A percentile compares a stretch with the other conserved stretches of the same genome.
These are phyloP conservation scores for Aethina tumida DNA, from an alignment of 1,140 invertebrate species.

Conservation along the genomic window DNA sequence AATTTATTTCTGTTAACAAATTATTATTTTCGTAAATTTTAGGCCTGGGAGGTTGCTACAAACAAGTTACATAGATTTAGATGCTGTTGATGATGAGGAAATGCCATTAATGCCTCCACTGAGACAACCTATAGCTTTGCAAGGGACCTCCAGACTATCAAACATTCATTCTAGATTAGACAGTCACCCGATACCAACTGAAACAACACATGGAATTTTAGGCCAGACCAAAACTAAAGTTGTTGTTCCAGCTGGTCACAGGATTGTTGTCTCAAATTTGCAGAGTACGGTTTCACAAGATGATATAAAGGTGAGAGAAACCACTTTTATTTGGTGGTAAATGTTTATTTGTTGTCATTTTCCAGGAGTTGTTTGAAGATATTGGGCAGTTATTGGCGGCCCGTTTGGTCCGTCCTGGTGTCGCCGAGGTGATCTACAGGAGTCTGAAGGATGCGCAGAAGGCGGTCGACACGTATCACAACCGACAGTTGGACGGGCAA, in stretches of 20 bases:
- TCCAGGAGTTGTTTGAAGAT: constrained; percentile 82
- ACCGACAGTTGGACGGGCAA: constrained; percentile 77
- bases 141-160: constrained; percentile 19
- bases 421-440: constrained; percentile 83
- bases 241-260: constrained; percentile 48
- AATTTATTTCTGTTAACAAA: background rate
- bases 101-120: constrained; percentile 22
- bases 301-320: constrained; percentile 74
- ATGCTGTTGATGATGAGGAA: constrained; percentile 37
- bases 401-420: constrained; percentile 71
- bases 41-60: constrained; percentile 14
- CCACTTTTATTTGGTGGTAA: too few relatives aligned
- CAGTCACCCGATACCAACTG: constrained; percentile 35
- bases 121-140: constrained; percentile 17
- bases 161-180: constrained; percentile 42
- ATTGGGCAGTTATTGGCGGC: constrained; percentile 78
- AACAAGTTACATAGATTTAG: constrained; percentile 28
- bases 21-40: constrained; percentile 4
- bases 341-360: constrained; percentile 4
- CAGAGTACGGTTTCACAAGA: constrained; percentile 74
- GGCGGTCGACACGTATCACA: constrained; percentile 86
- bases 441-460: constrained; percentile 73
- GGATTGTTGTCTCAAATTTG: constrained; percentile 81
- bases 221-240: constrained; percentile 41
- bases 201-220: constrained; percentile 41